These are phyloP conservation scores for Drepanosiphum platanoidis DNA, from an alignment of 2,888 invertebrate genomes.

Conservation along the genomic window DNA sequence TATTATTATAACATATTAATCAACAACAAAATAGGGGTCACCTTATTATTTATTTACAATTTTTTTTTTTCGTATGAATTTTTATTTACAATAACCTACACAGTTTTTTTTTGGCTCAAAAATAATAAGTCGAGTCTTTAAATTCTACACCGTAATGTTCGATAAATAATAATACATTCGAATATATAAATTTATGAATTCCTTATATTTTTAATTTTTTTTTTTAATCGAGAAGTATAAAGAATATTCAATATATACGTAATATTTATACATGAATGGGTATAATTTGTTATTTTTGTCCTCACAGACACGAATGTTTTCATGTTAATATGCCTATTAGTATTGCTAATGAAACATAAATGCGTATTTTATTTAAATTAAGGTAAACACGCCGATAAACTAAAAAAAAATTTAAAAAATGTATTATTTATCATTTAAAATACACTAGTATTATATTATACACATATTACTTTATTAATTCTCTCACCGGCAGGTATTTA, in stretches of 20 bases:
- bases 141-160: background rate
- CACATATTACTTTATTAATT: too few species aligned
- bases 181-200: background rate
- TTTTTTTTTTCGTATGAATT: too few species aligned
- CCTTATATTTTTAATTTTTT: background rate
- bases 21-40: too few species aligned
- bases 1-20: too few species aligned
- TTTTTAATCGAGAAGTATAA: background rate
- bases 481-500: background rate
- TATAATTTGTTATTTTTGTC: background rate
- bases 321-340: conserved; percentile 25
- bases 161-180: background rate
- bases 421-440: background rate
- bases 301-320: background rate
- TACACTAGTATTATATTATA: too few species aligned
- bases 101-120: too few species aligned
- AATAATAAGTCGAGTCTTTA: background rate
- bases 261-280: background rate
- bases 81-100: too few species aligned
- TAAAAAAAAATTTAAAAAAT: conserved; percentile 22
- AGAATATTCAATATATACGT: background rate
- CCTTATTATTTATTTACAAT: too few species aligned
- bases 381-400: background rate
- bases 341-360: conserved; percentile 17
- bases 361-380: conserved; percentile 34